Conservation (phyloP, 2,113 vertebrate genomes). For the Cebus imitator region DNA sequence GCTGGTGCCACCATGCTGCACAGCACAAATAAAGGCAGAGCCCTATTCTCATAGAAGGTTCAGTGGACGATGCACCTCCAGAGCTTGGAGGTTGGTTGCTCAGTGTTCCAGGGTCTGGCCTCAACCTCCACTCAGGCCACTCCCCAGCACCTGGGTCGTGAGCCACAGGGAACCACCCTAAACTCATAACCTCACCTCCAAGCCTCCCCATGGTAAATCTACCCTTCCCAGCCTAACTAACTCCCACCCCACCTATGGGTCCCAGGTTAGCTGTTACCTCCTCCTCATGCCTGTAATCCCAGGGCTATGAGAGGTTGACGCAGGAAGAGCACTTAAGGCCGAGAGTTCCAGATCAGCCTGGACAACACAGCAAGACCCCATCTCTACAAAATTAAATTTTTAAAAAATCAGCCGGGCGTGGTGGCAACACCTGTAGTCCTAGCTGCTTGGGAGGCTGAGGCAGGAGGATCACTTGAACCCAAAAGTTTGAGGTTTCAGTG, state of each 20-base stretch:
- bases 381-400: too few species aligned
- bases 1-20: background rate
- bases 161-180: background rate
- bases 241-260: background rate
- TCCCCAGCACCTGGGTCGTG: background rate
- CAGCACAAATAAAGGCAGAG: accelerated
- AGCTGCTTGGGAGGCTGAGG: too few species aligned
- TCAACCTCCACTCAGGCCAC: background rate
- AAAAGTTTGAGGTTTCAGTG: too few species aligned
- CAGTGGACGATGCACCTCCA: background rate
- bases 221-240: background rate
- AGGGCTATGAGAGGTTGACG: too few species aligned
- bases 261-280: background rate
- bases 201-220: background rate
- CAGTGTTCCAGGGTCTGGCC: background rate
- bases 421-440: too few species aligned
- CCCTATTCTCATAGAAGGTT: background rate
- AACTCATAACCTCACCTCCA: background rate
- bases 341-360: too few species aligned
- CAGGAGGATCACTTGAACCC: too few species aligned
- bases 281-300: background rate
- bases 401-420: too few species aligned
- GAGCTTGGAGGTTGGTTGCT: too few species aligned
- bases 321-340: too few species aligned
- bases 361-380: too few species aligned